Conservation (phyloP, 2,888 invertebrate genomes). For the Athalia circularis region DNA sequence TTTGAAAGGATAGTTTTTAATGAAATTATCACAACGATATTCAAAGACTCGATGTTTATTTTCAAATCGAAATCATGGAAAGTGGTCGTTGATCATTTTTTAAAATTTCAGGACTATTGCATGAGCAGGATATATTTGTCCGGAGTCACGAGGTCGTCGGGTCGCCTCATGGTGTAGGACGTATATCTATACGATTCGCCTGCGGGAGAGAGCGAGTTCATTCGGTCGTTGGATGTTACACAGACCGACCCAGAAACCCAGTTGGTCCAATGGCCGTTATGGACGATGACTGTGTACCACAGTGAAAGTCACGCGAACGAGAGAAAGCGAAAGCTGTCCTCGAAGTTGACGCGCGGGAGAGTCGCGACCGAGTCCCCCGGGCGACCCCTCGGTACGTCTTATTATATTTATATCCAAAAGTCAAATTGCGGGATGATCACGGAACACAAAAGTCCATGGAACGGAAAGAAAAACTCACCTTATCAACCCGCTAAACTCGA, state of each 20-base stretch:
- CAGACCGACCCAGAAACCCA: conserved; percentile 65
- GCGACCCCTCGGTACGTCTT: background rate
- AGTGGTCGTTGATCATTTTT: no score
- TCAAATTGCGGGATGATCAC: no score
- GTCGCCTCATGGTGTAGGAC: no score
- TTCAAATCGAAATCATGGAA: no score
- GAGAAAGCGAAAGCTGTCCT: conserved; percentile 69
- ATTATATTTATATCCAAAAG: background rate
- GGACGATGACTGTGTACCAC: conserved; percentile 30
- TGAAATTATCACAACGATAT: no score
- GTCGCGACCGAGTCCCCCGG: conserved; percentile 10
- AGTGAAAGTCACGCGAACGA: conserved; percentile 66
- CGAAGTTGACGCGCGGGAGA: conserved; percentile 50
- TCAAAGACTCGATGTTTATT: no score
- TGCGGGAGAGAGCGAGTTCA: conserved; percentile 13
- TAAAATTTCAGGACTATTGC: no score
- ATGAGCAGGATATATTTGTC: no score
- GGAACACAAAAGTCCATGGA: background rate
- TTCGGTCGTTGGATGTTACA: conserved; percentile 53
- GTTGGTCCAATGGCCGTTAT: conserved; percentile 47
- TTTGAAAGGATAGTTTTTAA: no score
- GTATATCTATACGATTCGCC: no score
- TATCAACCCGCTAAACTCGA: no score
- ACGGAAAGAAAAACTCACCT: background rate
- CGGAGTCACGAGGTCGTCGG: no score